A percentile compares a stretch with the other conserved stretches of the same genome.
phyloP scores from a whole-genome alignment of 2,888 invertebrate species.

The Notodonta dromedarius region DNA sequence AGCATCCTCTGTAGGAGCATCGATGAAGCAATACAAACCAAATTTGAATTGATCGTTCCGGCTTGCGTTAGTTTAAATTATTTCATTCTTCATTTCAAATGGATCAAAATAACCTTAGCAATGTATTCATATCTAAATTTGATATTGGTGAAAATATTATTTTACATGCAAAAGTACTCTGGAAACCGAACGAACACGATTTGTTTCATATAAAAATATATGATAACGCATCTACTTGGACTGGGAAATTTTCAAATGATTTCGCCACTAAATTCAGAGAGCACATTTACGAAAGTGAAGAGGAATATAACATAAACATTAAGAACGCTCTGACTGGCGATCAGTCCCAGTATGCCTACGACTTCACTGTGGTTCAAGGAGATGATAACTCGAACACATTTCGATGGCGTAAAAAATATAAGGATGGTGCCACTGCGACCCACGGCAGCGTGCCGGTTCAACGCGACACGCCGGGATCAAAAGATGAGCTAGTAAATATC shows the following conservation, averaged over 20 bases:
- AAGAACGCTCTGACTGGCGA: constrained; percentile 40
- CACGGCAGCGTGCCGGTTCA: constrained; percentile 57
- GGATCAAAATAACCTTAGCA: constrained; percentile 12
- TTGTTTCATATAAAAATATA: constrained; percentile 63
- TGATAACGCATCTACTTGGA: constrained; percentile 55
- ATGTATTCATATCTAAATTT: constrained; percentile 49
- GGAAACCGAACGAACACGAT: constrained; percentile 51
- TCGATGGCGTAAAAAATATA: constrained; percentile 60
- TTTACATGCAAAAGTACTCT: constrained; percentile 54
- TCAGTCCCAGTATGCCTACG: constrained; percentile 40
- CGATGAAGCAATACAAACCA: too few species aligned
- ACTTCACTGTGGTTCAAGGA: constrained; percentile 34
- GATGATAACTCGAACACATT: constrained; percentile 47
- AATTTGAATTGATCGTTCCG: too few species aligned
- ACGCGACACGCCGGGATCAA: constrained; percentile 38
- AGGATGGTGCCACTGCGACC: constrained; percentile 39
- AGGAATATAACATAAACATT: constrained; percentile 53
- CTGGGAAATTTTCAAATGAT: constrained; percentile 57
- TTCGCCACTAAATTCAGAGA: constrained; percentile 47
- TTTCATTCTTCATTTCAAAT: constrained; percentile 4
- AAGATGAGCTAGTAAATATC: constrained; percentile 55
- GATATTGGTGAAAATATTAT: constrained; percentile 32
- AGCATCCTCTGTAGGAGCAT: too few species aligned
- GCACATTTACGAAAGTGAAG: constrained; percentile 46
- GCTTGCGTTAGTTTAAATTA: too few species aligned